These are phyloP conservation scores for Pangasius djambal DNA, from an alignment of 2,797 vertebrate species.

Conservation along the genomic window DNA sequence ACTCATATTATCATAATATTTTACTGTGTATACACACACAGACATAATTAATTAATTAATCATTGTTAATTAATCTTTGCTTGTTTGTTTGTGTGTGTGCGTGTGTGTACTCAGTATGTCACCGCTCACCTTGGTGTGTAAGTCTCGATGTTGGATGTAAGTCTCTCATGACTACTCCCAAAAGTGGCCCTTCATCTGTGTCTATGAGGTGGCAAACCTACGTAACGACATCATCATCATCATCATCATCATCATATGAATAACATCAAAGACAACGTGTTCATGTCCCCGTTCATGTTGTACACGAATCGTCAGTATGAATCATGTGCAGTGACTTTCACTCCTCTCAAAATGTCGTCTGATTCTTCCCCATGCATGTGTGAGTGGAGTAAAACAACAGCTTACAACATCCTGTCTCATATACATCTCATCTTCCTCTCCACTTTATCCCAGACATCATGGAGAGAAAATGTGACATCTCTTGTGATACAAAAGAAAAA, in stretches of 20 bases:
- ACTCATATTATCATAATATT: background rate
- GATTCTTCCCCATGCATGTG: no score
- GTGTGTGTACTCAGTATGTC: background rate
- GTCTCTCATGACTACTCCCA: conserved; percentile 71
- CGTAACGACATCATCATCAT: background rate
- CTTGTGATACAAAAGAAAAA: background rate
- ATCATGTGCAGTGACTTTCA: background rate
- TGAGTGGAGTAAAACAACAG: background rate
- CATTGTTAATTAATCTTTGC: no score
- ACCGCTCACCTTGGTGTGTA: conserved; percentile 77
- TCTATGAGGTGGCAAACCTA: conserved; percentile 92
- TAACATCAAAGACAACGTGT: background rate
- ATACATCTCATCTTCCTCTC: background rate
- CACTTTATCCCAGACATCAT: background rate
- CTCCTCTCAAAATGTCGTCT: background rate
- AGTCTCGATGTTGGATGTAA: conserved; percentile 79
- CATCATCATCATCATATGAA: conserved; percentile 3
- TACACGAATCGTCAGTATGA: background rate
- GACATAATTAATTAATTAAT: background rate
- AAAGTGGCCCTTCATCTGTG: conserved; percentile 80
- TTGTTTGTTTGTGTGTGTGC: background rate
- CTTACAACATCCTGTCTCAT: background rate
- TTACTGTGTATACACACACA: background rate
- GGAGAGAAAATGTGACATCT: background rate
- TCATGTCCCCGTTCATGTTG: background rate